phyloP scores from a whole-genome alignment of 1,140 invertebrate genomes.

The Xylocopa sonorina region DNA sequence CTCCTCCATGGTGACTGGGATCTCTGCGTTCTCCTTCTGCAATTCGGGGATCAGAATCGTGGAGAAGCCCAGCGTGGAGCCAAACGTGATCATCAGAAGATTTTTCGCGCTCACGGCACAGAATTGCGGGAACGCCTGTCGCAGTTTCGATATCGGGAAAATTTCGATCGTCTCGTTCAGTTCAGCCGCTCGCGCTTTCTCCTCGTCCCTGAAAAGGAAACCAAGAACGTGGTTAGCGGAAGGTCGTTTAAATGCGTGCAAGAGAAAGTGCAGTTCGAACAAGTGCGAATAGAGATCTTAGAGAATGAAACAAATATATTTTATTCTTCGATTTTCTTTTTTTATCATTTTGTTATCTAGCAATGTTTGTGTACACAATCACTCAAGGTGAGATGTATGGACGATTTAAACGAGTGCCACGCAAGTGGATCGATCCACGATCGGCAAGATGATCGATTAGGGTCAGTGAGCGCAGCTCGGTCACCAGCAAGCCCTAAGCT shows the following conservation, averaged over 20 bases:
- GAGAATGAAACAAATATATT: too few species aligned
- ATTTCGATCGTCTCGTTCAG: slow-evolving; percentile 53
- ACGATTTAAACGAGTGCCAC: neutral
- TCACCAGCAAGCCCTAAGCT: neutral
- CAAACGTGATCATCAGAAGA: slow-evolving; percentile 86
- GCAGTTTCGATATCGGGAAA: slow-evolving; percentile 75
- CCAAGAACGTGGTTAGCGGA: neutral
- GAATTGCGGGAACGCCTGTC: slow-evolving; percentile 83
- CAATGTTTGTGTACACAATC: too few species aligned
- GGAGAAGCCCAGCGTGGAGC: slow-evolving; percentile 89
- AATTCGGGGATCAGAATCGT: slow-evolving; percentile 89
- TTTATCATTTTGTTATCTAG: too few species aligned
- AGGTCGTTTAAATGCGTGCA: neutral
- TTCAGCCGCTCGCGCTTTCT: slow-evolving; percentile 55
- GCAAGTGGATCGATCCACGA: neutral
- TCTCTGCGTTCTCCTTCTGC: slow-evolving; percentile 78
- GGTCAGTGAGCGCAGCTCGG: too few species aligned
- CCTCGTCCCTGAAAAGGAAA: slow-evolving; percentile 66
- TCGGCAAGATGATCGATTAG: neutral
- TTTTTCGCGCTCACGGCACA: slow-evolving; percentile 86
- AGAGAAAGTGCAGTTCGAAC: neutral
- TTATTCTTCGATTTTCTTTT: too few species aligned
- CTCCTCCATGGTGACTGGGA: slow-evolving; percentile 84
- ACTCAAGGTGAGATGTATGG: too few species aligned
- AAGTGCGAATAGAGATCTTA: neutral